Evolutionary conservation across 1,140 invertebrate genomes (phyloP).

Genomic region (Nasonia longicornis): DNA sequence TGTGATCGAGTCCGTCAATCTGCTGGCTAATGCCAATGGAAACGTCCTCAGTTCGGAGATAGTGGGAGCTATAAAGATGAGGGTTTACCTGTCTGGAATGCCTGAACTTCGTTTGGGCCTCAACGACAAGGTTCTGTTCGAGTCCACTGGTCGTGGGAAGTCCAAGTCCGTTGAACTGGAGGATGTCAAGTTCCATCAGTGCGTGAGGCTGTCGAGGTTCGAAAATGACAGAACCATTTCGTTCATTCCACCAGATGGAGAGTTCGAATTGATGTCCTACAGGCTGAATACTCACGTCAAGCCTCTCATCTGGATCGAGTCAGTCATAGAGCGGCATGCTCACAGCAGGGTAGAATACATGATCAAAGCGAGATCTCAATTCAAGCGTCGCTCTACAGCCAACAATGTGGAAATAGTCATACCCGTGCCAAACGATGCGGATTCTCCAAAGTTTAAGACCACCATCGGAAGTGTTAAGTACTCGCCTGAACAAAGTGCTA

Average conservation of each 20-base stretch:
- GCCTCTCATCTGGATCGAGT: constrained; percentile 99
- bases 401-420: constrained; percentile 99
- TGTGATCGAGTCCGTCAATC: constrained; percentile 99
- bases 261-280: constrained; percentile 99
- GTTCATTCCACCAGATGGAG: constrained; percentile 99
- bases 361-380: constrained; percentile 99
- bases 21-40: constrained; percentile 97
- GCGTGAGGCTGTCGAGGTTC: constrained; percentile 96
- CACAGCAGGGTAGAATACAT: constrained; percentile 99
- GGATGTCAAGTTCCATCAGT: constrained; percentile 99
- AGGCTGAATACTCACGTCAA: constrained; percentile 97
- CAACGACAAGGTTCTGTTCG: constrained; percentile 99
- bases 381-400: constrained; percentile 97
- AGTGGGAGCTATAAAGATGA: constrained; percentile 99
- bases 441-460: constrained; percentile 99
- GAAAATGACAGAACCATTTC: constrained; percentile 99
- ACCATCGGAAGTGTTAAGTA: constrained; percentile 98
- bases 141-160: constrained; percentile 97
- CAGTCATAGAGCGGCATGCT: constrained; percentile 98
- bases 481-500: constrained; percentile 96
- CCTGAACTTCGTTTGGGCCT: constrained; percentile 97
- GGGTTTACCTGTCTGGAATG: constrained; percentile 99
- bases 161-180: constrained; percentile 99
- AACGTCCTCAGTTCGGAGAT: constrained; percentile 98
- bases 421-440: constrained; percentile 97